Base-by-base conservation (phyloP, 30 jellyfish, hydroid and myxozoan species). In the Clytia hemisphaerica region DNA sequence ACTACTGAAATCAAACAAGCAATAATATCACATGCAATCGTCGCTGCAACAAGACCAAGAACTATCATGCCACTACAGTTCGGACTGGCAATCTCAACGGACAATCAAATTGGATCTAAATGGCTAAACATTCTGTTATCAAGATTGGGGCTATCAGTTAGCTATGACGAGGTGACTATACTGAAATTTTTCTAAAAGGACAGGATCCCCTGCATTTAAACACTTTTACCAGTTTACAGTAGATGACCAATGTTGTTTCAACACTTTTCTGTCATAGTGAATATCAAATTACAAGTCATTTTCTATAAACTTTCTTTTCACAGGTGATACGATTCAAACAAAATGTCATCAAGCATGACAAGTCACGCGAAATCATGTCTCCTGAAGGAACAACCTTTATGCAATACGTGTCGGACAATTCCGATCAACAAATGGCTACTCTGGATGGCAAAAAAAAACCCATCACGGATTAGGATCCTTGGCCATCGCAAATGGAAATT, bases 361-460 rank as follows among this genome's bases (percentile, higher is more conserved):
- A 0, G 64, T 0, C 1, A 0, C 1, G 30, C 0, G 73, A 60
- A 0, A 1, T 60, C 14, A 1, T 60, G 71, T 60, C 12, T 1
- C 73, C 73, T 25, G 73, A 0, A 31, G 71, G 71, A 0, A 60
- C 73, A 0, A 60, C n/a, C n/a, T n/a, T n/a, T n/a, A n/a, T n/a
- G n/a, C n/a, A n/a, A n/a, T n/a, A n/a, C n/a, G n/a, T n/a, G n/a
- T n/a, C n/a, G n/a, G n/a, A n/a, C 1, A 60, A 33, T 62, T 19
- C 62, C 7, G 73, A 60, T 1, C 73, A 60, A 0, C 64, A 60
- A 0, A 0, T 60, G 0, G 73, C 62, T 19, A 60, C 62, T 14
- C 1, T 60, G 0, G 73, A 60, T 60, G 73, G 73, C 0, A 60
- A 60, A 33, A 0, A n/a, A n/a, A 60, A 0, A 51, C 66, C 0